Conservation (phyloP, 2,113 vertebrate species). For the Leucoraja erinaceus region DNA sequence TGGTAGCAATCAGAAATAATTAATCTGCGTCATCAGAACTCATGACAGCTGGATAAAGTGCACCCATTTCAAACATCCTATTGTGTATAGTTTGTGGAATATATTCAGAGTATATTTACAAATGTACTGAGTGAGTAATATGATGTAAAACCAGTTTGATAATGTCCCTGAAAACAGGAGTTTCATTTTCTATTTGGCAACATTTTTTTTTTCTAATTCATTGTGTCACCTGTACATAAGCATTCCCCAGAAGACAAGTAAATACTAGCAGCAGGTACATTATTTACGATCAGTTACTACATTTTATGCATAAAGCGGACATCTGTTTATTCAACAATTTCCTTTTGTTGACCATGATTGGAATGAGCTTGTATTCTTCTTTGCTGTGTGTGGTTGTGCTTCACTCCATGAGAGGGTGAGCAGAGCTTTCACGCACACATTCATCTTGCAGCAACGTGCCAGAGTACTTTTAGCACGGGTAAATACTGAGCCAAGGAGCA, state of each 20-base stretch:
- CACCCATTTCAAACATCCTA: neutral
- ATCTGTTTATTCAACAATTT: constrained; percentile 13
- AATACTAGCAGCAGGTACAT: neutral
- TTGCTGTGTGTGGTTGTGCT: neutral
- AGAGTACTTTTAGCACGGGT: neutral
- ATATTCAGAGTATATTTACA: neutral
- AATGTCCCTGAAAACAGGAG: neutral
- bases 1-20: neutral
- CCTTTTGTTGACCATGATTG: neutral
- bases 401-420: neutral
- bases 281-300: neutral
- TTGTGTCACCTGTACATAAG: neutral
- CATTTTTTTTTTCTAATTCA: neutral
- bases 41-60: neutral
- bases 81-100: neutral
- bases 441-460: neutral
- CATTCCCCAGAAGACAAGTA: neutral
- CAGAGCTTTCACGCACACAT: neutral
- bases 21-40: neutral
- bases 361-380: neutral
- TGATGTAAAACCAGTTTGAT: neutral
- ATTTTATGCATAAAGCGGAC: constrained; percentile 16
- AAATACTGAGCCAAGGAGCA: neutral
- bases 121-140: neutral
- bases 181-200: neutral